phyloP scores from a whole-genome alignment of 2,888 invertebrate species.

The Suillia variegata region DNA sequence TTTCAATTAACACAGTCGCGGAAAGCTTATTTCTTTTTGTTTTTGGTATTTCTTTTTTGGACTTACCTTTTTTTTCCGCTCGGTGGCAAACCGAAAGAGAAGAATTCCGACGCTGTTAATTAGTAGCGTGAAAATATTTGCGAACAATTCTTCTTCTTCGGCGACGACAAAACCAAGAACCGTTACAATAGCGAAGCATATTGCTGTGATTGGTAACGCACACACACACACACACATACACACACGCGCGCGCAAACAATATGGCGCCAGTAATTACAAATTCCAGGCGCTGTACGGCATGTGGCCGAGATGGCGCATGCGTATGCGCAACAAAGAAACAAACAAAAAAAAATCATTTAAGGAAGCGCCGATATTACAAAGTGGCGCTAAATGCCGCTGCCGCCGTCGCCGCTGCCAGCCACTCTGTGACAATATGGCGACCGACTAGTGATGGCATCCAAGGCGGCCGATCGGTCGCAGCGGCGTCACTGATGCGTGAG shows the following conservation, averaged over 20 bases:
- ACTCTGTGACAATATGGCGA: slow-evolving; percentile 8
- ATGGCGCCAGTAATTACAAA: slow-evolving; percentile 3
- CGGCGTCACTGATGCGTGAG: neutral
- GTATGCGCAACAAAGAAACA: neutral
- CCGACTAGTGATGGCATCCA: no score
- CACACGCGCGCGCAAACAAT: neutral
- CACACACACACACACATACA: no score
- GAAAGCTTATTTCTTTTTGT: no score
- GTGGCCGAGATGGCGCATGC: neutral
- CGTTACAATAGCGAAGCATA: neutral
- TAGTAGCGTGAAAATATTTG: neutral
- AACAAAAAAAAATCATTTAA: slow-evolving; percentile 11
- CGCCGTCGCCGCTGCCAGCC: no score
- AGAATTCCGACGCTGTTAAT: neutral
- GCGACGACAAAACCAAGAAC: neutral
- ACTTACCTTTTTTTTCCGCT: no score
- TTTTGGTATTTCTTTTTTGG: neutral
- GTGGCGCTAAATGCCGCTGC: slow-evolving; percentile 20
- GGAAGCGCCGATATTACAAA: slow-evolving; percentile 7
- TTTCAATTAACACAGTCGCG: neutral
- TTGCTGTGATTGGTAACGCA: neutral
- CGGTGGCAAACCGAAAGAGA: no score
- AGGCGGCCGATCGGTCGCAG: no score
- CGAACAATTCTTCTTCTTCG: neutral
- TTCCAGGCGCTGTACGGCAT: neutral